These are phyloP conservation scores for Popillia japonica DNA, from an alignment of 1,140 invertebrate species.

Conservation along the genomic window DNA sequence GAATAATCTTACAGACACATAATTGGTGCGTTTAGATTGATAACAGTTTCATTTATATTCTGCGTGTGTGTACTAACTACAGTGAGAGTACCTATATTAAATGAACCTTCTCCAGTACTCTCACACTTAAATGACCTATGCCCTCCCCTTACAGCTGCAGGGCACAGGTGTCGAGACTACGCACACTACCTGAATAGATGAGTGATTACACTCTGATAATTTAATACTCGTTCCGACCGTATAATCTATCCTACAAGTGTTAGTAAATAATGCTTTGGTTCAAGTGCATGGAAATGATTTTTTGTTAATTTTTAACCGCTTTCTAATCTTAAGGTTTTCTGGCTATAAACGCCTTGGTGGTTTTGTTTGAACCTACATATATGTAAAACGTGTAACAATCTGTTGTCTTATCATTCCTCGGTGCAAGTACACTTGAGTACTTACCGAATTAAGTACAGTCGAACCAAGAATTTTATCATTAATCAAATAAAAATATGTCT, in stretches of 20 bases:
- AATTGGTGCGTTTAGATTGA: no score
- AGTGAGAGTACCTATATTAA: neutral
- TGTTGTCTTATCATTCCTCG: neutral
- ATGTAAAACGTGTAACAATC: neutral
- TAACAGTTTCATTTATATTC: no score
- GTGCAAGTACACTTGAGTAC: neutral
- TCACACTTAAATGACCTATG: slow-evolving; percentile 2
- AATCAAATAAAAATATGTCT: neutral
- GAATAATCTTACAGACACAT: no score
- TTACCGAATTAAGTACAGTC: neutral
- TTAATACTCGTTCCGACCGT: neutral
- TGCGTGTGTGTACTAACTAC: no score
- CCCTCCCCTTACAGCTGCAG: neutral
- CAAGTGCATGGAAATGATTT: neutral
- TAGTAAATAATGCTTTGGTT: slow-evolving; percentile 11
- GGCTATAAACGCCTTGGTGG: neutral
- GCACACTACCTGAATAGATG: neutral
- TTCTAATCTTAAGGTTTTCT: neutral
- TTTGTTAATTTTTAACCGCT: neutral
- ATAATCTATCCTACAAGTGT: slow-evolving; percentile 12
- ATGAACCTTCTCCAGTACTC: neutral
- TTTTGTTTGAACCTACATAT: neutral
- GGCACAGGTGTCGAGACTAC: neutral
- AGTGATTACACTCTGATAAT: slow-evolving; percentile 11
- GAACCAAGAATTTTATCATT: neutral